phyloP scores from a whole-genome alignment of 2,113 vertebrate genomes.

The Chloebia gouldiae region DNA sequence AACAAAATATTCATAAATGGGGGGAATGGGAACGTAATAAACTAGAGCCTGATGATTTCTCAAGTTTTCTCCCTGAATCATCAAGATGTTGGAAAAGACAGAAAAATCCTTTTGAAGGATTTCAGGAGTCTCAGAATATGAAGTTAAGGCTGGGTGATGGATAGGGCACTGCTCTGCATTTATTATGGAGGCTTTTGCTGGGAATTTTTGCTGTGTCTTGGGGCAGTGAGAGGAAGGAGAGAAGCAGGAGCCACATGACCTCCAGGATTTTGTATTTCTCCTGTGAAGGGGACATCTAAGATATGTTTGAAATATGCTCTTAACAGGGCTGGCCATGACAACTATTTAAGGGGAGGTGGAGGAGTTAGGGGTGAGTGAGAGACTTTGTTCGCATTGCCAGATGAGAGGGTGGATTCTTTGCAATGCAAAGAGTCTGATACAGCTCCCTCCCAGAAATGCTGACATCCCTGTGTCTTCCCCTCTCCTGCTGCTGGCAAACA shows the following conservation, averaged over 20 bases:
- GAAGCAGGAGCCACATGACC: not conserved
- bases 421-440: not conserved
- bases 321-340: not conserved
- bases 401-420: constrained; percentile 11
- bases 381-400: not conserved
- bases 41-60: not conserved
- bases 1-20: not conserved
- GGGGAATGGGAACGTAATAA: not conserved
- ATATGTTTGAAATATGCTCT: not conserved
- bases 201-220: not conserved
- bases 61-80: not conserved
- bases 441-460: constrained; percentile 9
- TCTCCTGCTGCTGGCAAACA: not conserved
- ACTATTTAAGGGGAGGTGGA: not conserved
- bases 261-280: not conserved
- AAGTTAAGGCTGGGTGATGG: not conserved
- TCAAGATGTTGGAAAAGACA: not conserved
- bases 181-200: not conserved
- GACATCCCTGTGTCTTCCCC: not conserved
- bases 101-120: not conserved
- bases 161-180: not conserved
- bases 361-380: not conserved
- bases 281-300: not conserved
- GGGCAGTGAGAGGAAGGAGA: not conserved
- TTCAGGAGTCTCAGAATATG: not conserved